Base-by-base conservation (phyloP, 2,113 vertebrate species). In the Pterocles orientalis region DNA sequence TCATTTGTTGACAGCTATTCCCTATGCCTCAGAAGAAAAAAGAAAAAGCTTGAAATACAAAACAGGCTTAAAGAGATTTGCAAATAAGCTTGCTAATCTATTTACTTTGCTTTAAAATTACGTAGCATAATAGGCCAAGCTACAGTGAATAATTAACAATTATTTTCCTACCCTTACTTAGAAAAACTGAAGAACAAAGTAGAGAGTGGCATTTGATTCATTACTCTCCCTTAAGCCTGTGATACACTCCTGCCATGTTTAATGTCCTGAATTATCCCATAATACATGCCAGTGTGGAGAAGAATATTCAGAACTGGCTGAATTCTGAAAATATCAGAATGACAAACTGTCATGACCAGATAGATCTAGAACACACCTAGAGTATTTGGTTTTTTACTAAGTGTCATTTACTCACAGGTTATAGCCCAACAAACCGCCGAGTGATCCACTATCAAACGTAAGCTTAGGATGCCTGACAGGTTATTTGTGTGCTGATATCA, bases 31-130 rank as follows among this genome's bases (percentile, higher is more conserved):
- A 43, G 11, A 41, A 41, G 50, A 51, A 16, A 29, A 7, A 4
- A 31, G 18, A 6, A 18, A 9, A 18, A 66, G 2, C 7, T 86
- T 75, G 8, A 91, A 88, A 3, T 85, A 45, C 85, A 75, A 89
- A 66, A 9, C 26, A 86, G 21, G 56, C 76, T 88, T 80, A 84
- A 95, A 81, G 20, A 79, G 48, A 94, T 86, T 82, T 91, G 36
- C 47, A 94, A 95, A 95, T 53, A 80, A 96, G 86, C 10, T 91
- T 84, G 68, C 11, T 96, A 87, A 92, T 85, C 39, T 92, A 64
- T 90, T 87, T 69, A 89, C 75, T 96, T 95, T 92, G 71, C 23
- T 93, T 95, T 96, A 94, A 77, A 94, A 94, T 95, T 94, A 83
- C 8, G 17, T 79, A 70, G 70, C 66, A 18, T 65, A 76, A 92